Conservation (phyloP, 2,888 invertebrate genomes). For the Clepsis dumicolana region DNA sequence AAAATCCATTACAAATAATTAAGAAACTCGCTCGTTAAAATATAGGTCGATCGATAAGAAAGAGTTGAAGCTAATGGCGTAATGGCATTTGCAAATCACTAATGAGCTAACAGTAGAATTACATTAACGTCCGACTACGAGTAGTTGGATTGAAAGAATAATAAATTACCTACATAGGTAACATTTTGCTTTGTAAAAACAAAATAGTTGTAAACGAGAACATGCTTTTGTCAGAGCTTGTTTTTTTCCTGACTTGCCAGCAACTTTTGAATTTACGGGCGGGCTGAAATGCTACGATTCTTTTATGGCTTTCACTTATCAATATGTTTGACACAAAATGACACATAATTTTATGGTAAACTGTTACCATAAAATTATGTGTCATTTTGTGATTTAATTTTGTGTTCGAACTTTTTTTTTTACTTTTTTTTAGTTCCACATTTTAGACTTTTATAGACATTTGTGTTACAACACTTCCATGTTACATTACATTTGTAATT, state of each 20-base stretch:
- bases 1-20: slow-evolving; percentile 77
- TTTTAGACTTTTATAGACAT: too few species aligned
- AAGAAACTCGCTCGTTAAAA: slow-evolving; percentile 61
- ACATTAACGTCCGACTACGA: background rate
- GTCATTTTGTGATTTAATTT: too few species aligned
- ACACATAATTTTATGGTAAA: too few species aligned
- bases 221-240: background rate
- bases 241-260: background rate
- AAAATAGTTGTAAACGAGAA: background rate
- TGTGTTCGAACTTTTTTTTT: too few species aligned
- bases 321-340: too few species aligned
- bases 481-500: too few species aligned
- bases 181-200: background rate
- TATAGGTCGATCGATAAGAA: slow-evolving; percentile 60
- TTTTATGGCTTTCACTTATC: too few species aligned
- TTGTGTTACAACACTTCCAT: too few species aligned
- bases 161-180: background rate
- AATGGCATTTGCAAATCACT: slow-evolving; percentile 18
- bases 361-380: too few species aligned
- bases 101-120: slow-evolving; percentile 24
- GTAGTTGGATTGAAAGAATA: background rate
- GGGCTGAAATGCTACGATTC: background rate
- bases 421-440: too few species aligned
- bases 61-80: slow-evolving; percentile 46
- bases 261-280: background rate